Base-by-base conservation (phyloP, 2,888 invertebrate species). In the Harpalus rufipes region DNA sequence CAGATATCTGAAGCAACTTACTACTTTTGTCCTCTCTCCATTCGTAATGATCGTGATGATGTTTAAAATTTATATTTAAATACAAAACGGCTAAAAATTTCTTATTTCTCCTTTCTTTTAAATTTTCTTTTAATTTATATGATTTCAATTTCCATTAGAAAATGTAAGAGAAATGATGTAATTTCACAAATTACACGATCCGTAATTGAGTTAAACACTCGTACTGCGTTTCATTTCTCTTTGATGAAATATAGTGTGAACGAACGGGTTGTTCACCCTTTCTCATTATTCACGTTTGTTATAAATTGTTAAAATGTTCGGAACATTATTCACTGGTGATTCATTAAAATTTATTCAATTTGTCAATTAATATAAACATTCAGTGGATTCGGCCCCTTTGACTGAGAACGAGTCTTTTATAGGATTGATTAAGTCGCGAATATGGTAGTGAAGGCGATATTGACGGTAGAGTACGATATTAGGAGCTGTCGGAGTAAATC, bases 261-360 rank as follows among this genome's bases (percentile, higher is more conserved):
- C 63, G 63, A 21, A 12, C 25, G 10, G 68, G 68, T 39, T 39
- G 14, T 68, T 68, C 68, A 68, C 68, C 68, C 32, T 39, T 7
- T n/a, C 25, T 32, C 68, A 39, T 68, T 68, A 68, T 68, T 39
- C 7, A 68, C 25, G 68, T 68, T 68, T 68, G 68, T n/a, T 12
- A 68, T 68, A 68, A 68, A 68, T 68, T 68, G 39, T 68, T 68
- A 68, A 68, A 63, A 32, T 39, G 41, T 68, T 68, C 68, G n/a
- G 8, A 32, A 68, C 39, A 68, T 68, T 68, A 68, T 68, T 68
- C 68, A 68, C 14, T 8, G 7, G 32, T 25, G 25, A 68, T 39
- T 68, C 68, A 68, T 68, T 68, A 68, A 68, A 39, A 39, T 39
- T 68, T 68, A 68, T 68, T 68, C 68, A 32, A 68, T 68, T 68